A percentile compares a stretch with the other conserved stretches of the same genome.
Evolutionary conservation across 2,113 vertebrate genomes (phyloP).

Genomic region (Dissostichus mawsoni): DNA sequence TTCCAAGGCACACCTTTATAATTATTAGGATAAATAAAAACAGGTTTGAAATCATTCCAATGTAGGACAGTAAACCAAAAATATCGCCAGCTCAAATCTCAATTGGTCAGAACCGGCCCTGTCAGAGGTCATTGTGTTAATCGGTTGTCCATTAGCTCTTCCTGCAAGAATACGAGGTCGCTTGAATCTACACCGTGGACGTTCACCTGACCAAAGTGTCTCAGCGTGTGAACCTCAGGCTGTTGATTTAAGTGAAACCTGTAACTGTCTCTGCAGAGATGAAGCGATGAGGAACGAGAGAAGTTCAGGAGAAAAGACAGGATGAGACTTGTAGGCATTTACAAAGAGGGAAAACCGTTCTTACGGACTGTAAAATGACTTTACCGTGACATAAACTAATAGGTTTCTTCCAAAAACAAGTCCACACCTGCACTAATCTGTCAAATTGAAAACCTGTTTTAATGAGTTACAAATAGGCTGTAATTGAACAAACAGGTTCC

Average conservation of each 20-base stretch:
- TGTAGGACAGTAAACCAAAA: no score
- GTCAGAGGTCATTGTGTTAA: not conserved
- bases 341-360: no score
- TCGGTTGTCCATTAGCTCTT: not conserved
- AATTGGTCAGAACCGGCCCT: not conserved
- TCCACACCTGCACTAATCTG: not conserved
- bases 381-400: not conserved
- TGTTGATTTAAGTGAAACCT: slow-evolving; percentile 24
- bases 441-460: not conserved
- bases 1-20: no score
- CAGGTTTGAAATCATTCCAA: no score
- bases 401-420: not conserved
- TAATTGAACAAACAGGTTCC: not conserved
- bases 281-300: not conserved
- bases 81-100: no score
- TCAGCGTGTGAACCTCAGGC: slow-evolving; percentile 9
- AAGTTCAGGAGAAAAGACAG: not conserved
- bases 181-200: slow-evolving; percentile 10
- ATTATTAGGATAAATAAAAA: no score
- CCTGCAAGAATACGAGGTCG: not conserved
- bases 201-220: not conserved
- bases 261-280: not conserved
- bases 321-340: slow-evolving; percentile 31
- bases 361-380: not conserved
- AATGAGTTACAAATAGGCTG: no score